Percentiles rank a stretch among this genome's conserved stretches.
Evolutionary conservation across 2,797 vertebrate genomes (phyloP).

Genomic region (Helostoma temminkii): DNA sequence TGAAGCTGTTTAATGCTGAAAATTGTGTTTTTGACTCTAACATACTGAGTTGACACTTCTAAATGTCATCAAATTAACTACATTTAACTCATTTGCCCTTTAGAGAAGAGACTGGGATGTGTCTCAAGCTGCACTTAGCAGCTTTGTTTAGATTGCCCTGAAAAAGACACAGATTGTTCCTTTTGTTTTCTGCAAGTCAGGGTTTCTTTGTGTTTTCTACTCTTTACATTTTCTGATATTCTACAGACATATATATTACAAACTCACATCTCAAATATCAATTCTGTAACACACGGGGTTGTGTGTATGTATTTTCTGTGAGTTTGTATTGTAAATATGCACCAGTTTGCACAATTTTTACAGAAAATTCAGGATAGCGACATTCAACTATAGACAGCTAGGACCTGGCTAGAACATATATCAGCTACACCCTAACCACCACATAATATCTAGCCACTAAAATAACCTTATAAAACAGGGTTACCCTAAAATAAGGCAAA

Average conservation of each 20-base stretch:
- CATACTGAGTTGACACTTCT: neutral
- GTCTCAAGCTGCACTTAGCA: neutral
- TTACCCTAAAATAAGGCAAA: too few species aligned
- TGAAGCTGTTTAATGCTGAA: constrained; percentile 9
- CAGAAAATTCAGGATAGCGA: too few species aligned
- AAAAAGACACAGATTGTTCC: neutral
- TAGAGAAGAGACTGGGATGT: neutral
- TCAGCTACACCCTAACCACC: too few species aligned
- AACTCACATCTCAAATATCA: neutral
- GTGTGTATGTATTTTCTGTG: too few species aligned
- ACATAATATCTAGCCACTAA: too few species aligned
- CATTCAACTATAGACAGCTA: too few species aligned
- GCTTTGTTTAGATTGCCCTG: neutral
- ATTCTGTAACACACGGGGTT: neutral
- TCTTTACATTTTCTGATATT: neutral
- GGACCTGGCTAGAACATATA: too few species aligned
- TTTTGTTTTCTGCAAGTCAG: neutral
- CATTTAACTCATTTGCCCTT: constrained; percentile 10
- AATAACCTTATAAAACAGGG: too few species aligned
- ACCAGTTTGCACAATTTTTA: too few species aligned
- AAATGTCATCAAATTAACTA: constrained; percentile 23
- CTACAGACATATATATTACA: neutral
- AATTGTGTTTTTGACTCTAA: constrained; percentile 19
- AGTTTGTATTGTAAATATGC: too few species aligned
- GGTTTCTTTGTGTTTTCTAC: too few species aligned